These are phyloP conservation scores for Heterocephalus glaber DNA, from an alignment of 2,113 vertebrate species.

Conservation along the genomic window DNA sequence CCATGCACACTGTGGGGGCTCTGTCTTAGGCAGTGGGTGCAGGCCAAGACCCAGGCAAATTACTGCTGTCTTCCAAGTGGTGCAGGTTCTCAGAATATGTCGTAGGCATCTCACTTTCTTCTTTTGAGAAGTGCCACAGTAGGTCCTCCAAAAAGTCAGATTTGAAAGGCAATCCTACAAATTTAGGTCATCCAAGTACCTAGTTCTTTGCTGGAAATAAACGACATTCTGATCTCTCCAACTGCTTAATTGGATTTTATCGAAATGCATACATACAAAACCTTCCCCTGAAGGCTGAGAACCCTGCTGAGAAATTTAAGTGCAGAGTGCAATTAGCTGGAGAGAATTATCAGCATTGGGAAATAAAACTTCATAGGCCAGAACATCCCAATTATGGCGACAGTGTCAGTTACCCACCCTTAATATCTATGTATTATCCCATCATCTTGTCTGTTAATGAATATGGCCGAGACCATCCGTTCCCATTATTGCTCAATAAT, in stretches of 20 bases:
- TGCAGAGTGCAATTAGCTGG: constrained; percentile 8
- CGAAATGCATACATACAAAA: background rate
- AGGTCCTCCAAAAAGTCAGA: background rate
- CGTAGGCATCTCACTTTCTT: rapidly evolving
- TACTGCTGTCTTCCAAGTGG: rapidly evolving
- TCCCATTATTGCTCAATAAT: background rate
- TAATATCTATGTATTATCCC: background rate
- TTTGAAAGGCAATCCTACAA: background rate
- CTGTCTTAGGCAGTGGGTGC: rapidly evolving
- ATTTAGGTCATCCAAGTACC: no score
- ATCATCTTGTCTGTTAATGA: background rate
- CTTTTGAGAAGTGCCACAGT: rapidly evolving
- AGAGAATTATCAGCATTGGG: constrained; percentile 30
- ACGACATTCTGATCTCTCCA: background rate
- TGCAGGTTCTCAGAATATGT: background rate
- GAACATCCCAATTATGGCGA: background rate
- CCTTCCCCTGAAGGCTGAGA: background rate
- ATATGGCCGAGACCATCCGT: background rate
- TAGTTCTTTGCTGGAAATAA: background rate
- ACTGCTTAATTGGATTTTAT: background rate
- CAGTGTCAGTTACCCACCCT: background rate
- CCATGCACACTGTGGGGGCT: rapidly evolving
- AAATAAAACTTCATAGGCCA: background rate
- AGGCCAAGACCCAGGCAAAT: background rate
- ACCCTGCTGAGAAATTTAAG: constrained; percentile 37